Conservation (phyloP, 2,113 vertebrate species). For the Parus major region DNA sequence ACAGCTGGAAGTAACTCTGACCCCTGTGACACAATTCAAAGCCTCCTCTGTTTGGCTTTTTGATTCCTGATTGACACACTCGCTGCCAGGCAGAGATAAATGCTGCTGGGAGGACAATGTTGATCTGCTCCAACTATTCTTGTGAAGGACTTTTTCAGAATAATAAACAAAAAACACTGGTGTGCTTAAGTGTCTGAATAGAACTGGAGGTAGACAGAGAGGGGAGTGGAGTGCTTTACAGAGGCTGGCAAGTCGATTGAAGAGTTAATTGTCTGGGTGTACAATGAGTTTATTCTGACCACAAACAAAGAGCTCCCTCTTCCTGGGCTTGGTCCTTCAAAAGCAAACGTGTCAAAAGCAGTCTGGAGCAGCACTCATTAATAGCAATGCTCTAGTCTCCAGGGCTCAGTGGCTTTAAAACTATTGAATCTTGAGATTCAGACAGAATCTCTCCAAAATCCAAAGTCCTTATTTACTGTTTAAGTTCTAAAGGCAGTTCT, state of each 20-base stretch:
- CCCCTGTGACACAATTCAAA: slow-evolving; percentile 81
- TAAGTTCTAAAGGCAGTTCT: slow-evolving; percentile 20
- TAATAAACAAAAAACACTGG: slow-evolving; percentile 80
- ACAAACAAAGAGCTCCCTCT: slow-evolving; percentile 82
- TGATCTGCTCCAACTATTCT: slow-evolving; percentile 77
- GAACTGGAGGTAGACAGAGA: slow-evolving; percentile 71
- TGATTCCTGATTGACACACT: slow-evolving; percentile 86
- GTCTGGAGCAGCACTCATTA: slow-evolving; percentile 63
- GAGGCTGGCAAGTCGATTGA: slow-evolving; percentile 77
- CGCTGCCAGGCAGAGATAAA: slow-evolving; percentile 76
- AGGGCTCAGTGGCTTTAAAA: slow-evolving; percentile 45
- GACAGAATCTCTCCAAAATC: slow-evolving; percentile 25
- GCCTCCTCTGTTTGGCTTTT: slow-evolving; percentile 83
- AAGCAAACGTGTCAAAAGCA: slow-evolving; percentile 75
- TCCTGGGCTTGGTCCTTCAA: slow-evolving; percentile 77
- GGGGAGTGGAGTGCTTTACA: slow-evolving; percentile 67
- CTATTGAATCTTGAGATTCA: neutral
- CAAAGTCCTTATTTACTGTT: neutral
- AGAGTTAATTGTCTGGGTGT: slow-evolving; percentile 84
- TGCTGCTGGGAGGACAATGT: slow-evolving; percentile 78
- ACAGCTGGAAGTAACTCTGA: slow-evolving; percentile 81
- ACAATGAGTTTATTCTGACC: slow-evolving; percentile 86
- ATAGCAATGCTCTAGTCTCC: slow-evolving; percentile 62
- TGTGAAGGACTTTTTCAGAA: slow-evolving; percentile 78
- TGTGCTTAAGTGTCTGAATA: slow-evolving; percentile 77